Evolutionary conservation across 2,888 invertebrate species (phyloP), one percentile per base, ranked within the genome.

Genomic region (Spodoptera littoralis): DNA sequence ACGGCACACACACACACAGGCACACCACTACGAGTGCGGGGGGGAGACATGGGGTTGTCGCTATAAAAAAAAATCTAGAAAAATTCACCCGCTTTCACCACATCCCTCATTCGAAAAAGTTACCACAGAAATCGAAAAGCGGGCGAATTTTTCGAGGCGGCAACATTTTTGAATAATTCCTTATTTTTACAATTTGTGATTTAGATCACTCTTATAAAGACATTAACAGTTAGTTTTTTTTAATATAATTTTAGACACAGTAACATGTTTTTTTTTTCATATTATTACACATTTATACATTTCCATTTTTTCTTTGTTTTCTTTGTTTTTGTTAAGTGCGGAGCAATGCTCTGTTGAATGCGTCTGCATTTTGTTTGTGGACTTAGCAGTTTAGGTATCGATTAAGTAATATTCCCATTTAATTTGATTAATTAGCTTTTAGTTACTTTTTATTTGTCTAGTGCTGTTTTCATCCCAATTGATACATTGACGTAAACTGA

Each of bases 141-240:
- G 78, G 79, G 73, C 74, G 80, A 82, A 83, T 86, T 86, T 87
- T 84, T 84, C 77, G 84, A 82, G 84, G 86, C 85, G 93, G 91
- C 92, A 90, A 89, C 86, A 84, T 86, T 79, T 84, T 70, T 48
- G 45, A 75, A 89, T 90, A 89, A 93, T 93, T 93, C 93, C 93
- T 93, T 91, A 88, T 86, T 85, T 87, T 87, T 90, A 91, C 86
- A 89, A 84, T 87, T 88, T 88, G 93, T 93, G 93, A 94, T 92
- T 76, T 92, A 91, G 89, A 91, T 94, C 93, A 93, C 94, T 87
- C 86, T 86, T 90, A 92, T 93, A 94, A 94, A 94, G 94, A 94
- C 94, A 94, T 94, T 94, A 94, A 93, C 92, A 91, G 87, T 87
- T 93, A 93, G 92, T 90, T 90, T 85, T 84, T 82, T 36, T 77